These are phyloP conservation scores for Nasonovia ribisnigri DNA, from an alignment of 2,888 invertebrate genomes.

Conservation along the genomic window DNA sequence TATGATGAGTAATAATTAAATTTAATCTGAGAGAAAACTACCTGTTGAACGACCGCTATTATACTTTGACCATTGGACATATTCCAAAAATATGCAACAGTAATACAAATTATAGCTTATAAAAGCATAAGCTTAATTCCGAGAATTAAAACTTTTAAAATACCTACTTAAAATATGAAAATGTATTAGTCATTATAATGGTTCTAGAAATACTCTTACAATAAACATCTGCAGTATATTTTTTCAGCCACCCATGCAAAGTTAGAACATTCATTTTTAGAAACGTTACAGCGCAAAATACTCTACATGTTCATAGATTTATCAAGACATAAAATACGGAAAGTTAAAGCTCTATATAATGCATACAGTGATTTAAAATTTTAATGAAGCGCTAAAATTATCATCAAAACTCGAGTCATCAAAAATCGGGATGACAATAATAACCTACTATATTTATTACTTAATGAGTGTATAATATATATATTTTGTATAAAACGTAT, in stretches of 20 bases:
- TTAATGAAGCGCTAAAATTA: background rate
- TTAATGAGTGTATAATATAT: background rate
- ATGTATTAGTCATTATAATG: conserved; percentile 18
- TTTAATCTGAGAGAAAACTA: background rate
- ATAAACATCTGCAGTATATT: conserved; percentile 6
- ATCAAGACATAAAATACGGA: background rate
- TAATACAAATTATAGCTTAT: conserved; percentile 15
- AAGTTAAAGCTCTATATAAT: background rate
- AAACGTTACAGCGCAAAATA: background rate
- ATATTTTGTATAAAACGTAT: background rate
- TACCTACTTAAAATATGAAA: background rate
- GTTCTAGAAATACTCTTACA: conserved; percentile 40
- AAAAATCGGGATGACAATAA: background rate
- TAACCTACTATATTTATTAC: background rate
- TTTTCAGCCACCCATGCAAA: background rate
- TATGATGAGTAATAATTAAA: conserved; percentile 9
- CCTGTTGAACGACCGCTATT: background rate
- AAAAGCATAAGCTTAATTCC: background rate
- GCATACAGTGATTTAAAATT: background rate
- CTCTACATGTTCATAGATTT: background rate
- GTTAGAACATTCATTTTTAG: background rate
- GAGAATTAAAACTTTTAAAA: conserved; percentile 22
- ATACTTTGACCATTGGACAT: conserved; percentile 45
- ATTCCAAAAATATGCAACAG: conserved; percentile 29
- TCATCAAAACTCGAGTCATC: background rate